phyloP scores from a whole-genome alignment of 2,888 invertebrate genomes.

The Elysia crispata region DNA sequence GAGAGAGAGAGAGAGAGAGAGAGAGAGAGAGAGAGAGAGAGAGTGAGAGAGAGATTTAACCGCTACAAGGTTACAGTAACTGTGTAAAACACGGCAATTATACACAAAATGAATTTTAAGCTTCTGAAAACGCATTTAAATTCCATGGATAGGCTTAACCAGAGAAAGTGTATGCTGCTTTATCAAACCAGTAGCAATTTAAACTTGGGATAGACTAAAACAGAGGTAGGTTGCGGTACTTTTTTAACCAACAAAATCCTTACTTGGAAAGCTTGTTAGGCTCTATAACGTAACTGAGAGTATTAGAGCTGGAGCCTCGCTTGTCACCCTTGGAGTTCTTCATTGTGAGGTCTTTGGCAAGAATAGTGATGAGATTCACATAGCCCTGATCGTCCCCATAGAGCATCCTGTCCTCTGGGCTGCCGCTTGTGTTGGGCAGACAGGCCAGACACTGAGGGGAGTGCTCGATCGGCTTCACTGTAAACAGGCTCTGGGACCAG shows the following conservation, averaged over 20 bases:
- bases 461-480: conserved; percentile 74
- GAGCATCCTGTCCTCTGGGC: conserved; percentile 70
- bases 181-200: too few relatives aligned
- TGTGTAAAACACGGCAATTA: too few relatives aligned
- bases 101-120: too few relatives aligned
- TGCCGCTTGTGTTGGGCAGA: conserved; percentile 61
- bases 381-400: conserved; percentile 76
- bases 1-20: too few relatives aligned
- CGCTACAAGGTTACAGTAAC: too few relatives aligned
- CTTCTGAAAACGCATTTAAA: too few relatives aligned
- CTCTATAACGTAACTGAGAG: conserved; percentile 65
- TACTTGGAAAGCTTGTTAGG: conserved; percentile 70
- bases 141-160: too few relatives aligned
- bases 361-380: conserved; percentile 70
- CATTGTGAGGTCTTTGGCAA: conserved; percentile 72
- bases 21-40: too few relatives aligned
- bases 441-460: conserved; percentile 73
- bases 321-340: conserved; percentile 71
- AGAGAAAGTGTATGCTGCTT: too few relatives aligned
- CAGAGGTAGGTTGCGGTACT: too few relatives aligned
- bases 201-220: too few relatives aligned
- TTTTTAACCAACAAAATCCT: conserved; percentile 50
- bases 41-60: too few relatives aligned
- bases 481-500: conserved; percentile 67
- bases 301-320: conserved; percentile 25